phyloP scores from a whole-genome alignment of 2,113 vertebrate species.

The Corythornis madagascariensis region DNA sequence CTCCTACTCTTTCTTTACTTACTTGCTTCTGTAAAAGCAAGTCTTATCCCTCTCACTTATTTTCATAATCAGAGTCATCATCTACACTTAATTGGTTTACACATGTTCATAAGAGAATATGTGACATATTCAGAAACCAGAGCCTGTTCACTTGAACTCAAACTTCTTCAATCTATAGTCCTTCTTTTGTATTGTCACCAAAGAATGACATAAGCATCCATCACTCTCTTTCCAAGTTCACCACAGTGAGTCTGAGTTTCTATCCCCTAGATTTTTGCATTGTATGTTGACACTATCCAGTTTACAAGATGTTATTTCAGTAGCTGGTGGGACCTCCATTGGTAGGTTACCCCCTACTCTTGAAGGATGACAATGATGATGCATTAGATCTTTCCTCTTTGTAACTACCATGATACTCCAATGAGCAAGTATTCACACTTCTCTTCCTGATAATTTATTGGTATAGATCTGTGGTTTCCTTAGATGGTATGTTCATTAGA shows the following conservation, averaged over 20 bases:
- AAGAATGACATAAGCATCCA: neutral
- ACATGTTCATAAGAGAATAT: neutral
- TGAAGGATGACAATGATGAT: conserved; percentile 8
- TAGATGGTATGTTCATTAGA: conserved; percentile 72
- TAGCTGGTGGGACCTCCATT: neutral
- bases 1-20: conserved; percentile 14
- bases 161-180: neutral
- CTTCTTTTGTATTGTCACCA: neutral
- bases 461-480: conserved; percentile 73
- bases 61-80: neutral
- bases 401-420: conserved; percentile 24
- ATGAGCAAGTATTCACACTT: conserved; percentile 63
- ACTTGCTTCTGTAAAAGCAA: neutral
- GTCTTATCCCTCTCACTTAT: neutral
- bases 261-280: neutral
- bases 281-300: neutral
- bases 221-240: neutral
- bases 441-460: conserved; percentile 61
- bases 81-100: neutral
- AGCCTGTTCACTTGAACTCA: neutral
- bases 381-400: conserved; percentile 28
- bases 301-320: neutral
- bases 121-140: neutral
- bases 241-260: neutral
- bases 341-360: neutral